Conservation (phyloP, 2,113 vertebrate species). For the Syrmaticus mikado region DNA sequence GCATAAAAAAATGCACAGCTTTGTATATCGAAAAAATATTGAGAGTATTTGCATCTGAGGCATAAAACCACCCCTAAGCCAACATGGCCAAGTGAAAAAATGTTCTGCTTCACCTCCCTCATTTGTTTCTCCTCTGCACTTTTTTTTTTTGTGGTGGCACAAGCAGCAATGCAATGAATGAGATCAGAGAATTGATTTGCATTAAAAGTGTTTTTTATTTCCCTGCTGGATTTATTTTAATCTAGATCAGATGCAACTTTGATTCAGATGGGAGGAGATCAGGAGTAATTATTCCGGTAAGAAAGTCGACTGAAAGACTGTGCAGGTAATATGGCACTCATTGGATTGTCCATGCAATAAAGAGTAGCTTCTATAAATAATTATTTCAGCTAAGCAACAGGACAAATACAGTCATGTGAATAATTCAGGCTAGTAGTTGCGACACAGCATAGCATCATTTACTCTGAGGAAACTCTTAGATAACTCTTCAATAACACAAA, state of each 20-base stretch:
- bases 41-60: not conserved
- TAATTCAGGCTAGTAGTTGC: not conserved
- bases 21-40: not conserved
- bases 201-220: not conserved
- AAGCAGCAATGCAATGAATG: not conserved
- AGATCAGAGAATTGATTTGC: not conserved
- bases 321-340: not conserved
- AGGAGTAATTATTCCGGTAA: not conserved
- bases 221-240: not conserved
- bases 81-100: not conserved
- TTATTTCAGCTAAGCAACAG: not conserved
- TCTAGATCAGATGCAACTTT: not conserved
- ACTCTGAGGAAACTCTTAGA: not conserved
- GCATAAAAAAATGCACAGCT: not conserved
- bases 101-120: not conserved
- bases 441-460: not conserved
- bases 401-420: not conserved
- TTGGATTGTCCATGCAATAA: not conserved
- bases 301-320: not conserved
- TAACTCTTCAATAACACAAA: not conserved
- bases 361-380: not conserved
- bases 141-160: not conserved
- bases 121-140: not conserved
- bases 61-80: not conserved
- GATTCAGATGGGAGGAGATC: not conserved